A percentile compares a stretch with the other conserved stretches of the same genome.
Conservation (phyloP, 2,888 invertebrate species). For the Diarsia dahlii region DNA sequence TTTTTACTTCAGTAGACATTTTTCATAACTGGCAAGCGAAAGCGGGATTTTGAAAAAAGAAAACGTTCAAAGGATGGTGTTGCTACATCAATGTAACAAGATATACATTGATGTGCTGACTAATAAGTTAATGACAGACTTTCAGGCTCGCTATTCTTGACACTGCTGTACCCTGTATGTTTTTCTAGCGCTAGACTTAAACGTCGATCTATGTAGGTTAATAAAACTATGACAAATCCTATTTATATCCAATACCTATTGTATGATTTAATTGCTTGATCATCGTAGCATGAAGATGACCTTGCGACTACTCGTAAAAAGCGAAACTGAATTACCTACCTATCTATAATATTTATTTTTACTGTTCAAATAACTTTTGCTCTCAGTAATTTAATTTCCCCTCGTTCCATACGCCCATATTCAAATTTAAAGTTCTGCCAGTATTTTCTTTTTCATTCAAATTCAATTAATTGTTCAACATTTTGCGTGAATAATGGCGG, state of each 20-base stretch:
- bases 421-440: background rate
- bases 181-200: background rate
- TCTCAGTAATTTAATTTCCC: background rate
- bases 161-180: background rate
- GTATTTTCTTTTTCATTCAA: background rate
- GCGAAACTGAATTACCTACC: conserved; percentile 34
- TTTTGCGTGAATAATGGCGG: background rate
- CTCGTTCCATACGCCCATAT: background rate
- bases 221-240: conserved; percentile 40
- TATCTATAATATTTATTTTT: conserved; percentile 10
- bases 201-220: conserved; percentile 13
- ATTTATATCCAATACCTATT: conserved; percentile 47
- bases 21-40: background rate
- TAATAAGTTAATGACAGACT: background rate
- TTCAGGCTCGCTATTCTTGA: background rate
- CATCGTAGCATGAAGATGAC: conserved; percentile 57
- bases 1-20: background rate
- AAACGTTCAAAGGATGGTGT: background rate
- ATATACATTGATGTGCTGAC: background rate
- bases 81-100: background rate
- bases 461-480: background rate
- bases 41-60: background rate
- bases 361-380: conserved; percentile 13
- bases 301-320: conserved; percentile 48
- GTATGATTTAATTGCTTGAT: conserved; percentile 50